Conservation (phyloP, 2,888 invertebrate species). For the Drosophila parthenogenetica region DNA sequence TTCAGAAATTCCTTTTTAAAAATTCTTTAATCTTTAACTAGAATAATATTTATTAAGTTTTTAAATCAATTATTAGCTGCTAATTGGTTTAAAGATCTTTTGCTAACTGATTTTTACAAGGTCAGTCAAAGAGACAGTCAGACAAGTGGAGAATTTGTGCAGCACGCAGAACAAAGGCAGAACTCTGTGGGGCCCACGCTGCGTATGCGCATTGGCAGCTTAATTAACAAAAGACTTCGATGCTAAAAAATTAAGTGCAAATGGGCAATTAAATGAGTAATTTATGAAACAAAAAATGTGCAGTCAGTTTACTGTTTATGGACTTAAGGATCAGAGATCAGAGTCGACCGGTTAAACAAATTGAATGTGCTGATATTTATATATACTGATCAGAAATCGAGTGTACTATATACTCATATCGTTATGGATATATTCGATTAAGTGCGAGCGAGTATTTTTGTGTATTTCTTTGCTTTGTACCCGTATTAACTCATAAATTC, state of each 20-base stretch:
- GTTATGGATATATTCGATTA: constrained; percentile 21
- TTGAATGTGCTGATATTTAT: constrained; percentile 47
- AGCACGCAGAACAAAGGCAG: background rate
- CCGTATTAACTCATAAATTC: constrained; percentile 83
- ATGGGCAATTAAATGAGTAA: constrained; percentile 75
- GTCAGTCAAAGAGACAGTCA: constrained; percentile 31
- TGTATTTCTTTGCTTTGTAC: constrained; percentile 64
- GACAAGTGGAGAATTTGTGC: background rate
- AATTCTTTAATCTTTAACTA: too few species aligned
- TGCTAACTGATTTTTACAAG: constrained; percentile 35
- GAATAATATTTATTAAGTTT: background rate
- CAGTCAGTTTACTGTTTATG: constrained; percentile 53
- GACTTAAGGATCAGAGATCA: constrained; percentile 51
- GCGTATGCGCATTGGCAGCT: constrained; percentile 72
- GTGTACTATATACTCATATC: background rate
- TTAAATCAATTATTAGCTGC: constrained; percentile 13
- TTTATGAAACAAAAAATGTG: constrained; percentile 69
- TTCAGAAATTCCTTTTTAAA: too few species aligned
- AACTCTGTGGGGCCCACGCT: constrained; percentile 56
- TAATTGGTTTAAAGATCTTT: constrained; percentile 18
- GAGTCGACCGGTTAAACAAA: constrained; percentile 66
- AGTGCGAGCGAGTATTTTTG: constrained; percentile 47
- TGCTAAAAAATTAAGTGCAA: constrained; percentile 77
- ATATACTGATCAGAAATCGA: background rate
- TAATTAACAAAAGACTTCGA: constrained; percentile 61